Conservation (phyloP, 2,113 vertebrate species). For the Ochotona curzoniae region DNA sequence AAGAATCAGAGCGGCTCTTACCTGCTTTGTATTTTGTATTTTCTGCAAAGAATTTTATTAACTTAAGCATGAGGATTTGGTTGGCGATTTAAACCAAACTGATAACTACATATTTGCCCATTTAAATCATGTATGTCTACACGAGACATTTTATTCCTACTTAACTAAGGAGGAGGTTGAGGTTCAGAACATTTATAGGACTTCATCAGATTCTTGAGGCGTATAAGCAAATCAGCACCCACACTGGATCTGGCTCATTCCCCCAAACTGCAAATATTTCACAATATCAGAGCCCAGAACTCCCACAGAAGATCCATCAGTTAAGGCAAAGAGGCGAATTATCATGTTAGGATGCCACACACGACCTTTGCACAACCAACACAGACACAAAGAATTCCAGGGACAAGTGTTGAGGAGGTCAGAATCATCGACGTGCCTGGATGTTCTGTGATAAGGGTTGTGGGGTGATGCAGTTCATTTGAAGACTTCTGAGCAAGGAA, state of each 20-base stretch:
- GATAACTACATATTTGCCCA: not conserved
- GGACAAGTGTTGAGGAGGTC: not conserved
- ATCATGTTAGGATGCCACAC: not conserved
- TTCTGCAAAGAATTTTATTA: not conserved
- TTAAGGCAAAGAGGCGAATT: not conserved
- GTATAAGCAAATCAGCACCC: not conserved
- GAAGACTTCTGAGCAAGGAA: not conserved
- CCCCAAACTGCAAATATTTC: not conserved
- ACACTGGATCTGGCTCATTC: not conserved
- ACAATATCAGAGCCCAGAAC: not conserved
- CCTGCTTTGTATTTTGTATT: not conserved
- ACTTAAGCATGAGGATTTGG: not conserved
- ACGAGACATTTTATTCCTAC: not conserved
- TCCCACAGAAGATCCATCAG: not conserved
- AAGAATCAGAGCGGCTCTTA: not conserved
- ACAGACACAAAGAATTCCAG: not conserved
- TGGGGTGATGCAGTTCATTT: not conserved
- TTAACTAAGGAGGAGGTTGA: not conserved
- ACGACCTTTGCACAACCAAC: not conserved
- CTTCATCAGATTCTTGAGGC: not conserved
- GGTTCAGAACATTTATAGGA: not conserved
- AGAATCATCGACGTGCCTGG: not conserved
- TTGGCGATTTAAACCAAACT: not conserved
- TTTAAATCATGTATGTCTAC: not conserved
- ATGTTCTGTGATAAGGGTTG: not conserved